These are phyloP conservation scores for Notothenia rossii DNA, from an alignment of 2,113 vertebrate genomes.

Conservation along the genomic window DNA sequence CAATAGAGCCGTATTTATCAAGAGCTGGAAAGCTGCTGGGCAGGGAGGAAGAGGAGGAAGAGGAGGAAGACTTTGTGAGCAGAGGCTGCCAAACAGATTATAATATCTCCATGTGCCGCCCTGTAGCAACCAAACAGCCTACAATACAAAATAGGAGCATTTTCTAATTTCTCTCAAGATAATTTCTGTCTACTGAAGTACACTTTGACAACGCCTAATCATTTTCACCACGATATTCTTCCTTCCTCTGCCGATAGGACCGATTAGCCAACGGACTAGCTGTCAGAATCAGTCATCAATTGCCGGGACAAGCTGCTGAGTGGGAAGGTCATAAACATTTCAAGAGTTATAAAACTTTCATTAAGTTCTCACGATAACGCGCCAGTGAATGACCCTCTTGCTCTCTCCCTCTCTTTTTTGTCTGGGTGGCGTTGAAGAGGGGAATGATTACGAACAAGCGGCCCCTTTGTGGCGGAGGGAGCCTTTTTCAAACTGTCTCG, in stretches of 20 bases:
- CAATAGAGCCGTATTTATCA: conserved; percentile 54
- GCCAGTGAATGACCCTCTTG: conserved; percentile 82
- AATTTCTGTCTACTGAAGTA: neutral
- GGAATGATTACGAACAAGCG: conserved; percentile 82
- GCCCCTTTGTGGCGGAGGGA: conserved; percentile 82
- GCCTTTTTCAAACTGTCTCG: conserved; percentile 87
- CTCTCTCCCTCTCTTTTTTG: conserved; percentile 72
- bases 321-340: conserved; percentile 89
- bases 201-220: conserved; percentile 3
- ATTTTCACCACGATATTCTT: conserved; percentile 1
- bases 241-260: conserved; percentile 28
- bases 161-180: neutral
- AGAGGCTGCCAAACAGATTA: conserved; percentile 45
- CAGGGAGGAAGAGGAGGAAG: conserved; percentile 24
- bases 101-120: conserved; percentile 36
- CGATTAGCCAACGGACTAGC: conserved; percentile 60
- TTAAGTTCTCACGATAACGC: conserved; percentile 91
- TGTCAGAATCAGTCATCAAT: conserved; percentile 79
- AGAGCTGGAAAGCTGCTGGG: conserved; percentile 47
- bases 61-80: conserved; percentile 51
- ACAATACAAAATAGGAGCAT: neutral
- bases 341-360: conserved; percentile 91
- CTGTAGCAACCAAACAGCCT: conserved; percentile 22
- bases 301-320: conserved; percentile 85
- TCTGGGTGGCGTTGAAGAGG: conserved; percentile 68